Conservation (phyloP, 1,140 invertebrate species). For the Drosophila elegans region DNA sequence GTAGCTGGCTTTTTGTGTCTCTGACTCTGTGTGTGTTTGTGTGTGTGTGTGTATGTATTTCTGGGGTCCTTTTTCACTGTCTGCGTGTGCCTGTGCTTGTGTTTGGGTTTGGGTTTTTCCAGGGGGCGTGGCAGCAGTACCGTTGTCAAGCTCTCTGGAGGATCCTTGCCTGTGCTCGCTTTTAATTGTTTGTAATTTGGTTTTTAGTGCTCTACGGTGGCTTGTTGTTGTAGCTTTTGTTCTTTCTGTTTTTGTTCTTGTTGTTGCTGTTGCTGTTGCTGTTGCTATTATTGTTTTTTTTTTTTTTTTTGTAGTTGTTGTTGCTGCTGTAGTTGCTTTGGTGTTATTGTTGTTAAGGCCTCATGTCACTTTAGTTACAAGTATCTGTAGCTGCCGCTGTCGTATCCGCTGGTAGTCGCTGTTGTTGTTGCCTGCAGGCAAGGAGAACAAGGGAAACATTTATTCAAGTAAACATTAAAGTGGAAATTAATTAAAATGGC, state of each 20-base stretch:
- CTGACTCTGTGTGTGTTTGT: conserved; percentile 11
- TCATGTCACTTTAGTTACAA: conserved; percentile 81
- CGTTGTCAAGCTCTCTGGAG: conserved; percentile 32
- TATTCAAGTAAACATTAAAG: conserved; percentile 62
- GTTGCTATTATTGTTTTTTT: conserved; percentile 14
- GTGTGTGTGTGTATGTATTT: background rate
- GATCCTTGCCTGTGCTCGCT: conserved; percentile 52
- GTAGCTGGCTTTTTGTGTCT: conserved; percentile 20
- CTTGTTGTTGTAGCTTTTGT: conserved; percentile 10
- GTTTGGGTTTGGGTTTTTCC: background rate
- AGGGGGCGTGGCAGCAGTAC: conserved; percentile 21
- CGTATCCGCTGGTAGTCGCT: conserved; percentile 17
- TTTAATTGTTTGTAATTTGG: conserved; percentile 78
- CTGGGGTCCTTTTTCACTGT: conserved; percentile 1
- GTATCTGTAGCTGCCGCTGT: conserved; percentile 42
- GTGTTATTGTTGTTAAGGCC: conserved; percentile 72
- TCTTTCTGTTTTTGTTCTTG: conserved; percentile 12
- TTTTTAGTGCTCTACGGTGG: conserved; percentile 68
- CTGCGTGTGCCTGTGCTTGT: conserved; percentile 5
- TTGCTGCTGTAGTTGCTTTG: conserved; percentile 20
- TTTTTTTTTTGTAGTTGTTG: conserved; percentile 17
- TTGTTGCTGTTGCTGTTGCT: conserved; percentile 19
- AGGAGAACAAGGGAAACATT: conserved; percentile 50
- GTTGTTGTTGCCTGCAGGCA: conserved; percentile 42
- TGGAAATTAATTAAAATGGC: conserved; percentile 65